phyloP scores from a whole-genome alignment of 1,140 invertebrate species.

The Ostrea denselamellosa region DNA sequence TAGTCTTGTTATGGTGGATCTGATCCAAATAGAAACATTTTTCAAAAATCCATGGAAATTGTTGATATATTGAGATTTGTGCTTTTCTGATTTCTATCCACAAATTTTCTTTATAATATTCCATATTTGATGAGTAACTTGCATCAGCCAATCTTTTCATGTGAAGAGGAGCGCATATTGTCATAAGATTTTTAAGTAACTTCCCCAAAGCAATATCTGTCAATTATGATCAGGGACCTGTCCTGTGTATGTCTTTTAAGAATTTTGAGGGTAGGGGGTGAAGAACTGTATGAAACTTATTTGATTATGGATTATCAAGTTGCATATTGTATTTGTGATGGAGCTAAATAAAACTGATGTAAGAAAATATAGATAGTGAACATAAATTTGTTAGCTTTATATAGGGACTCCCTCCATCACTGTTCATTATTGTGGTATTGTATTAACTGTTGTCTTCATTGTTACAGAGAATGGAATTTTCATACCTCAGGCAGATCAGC shows the following conservation, averaged over 20 bases:
- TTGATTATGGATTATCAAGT: not conserved
- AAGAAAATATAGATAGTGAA: not conserved
- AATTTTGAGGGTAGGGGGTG: not conserved
- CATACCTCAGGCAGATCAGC: slow-evolving; percentile 82
- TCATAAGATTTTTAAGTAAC: not conserved
- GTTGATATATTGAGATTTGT: no score
- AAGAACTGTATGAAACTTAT: not conserved
- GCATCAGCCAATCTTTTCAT: no score
- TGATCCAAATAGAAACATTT: not conserved
- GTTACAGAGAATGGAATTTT: slow-evolving; percentile 52
- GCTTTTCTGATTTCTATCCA: no score
- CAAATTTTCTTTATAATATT: no score
- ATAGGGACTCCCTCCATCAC: not conserved
- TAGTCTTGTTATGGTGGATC: not conserved
- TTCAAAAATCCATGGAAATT: not conserved
- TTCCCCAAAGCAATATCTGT: not conserved
- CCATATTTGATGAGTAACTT: no score
- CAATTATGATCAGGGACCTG: not conserved
- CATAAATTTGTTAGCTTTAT: not conserved
- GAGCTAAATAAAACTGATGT: not conserved
- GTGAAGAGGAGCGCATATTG: no score
- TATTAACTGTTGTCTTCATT: not conserved
- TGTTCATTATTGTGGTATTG: not conserved
- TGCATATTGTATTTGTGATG: not conserved
- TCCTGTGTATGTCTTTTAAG: not conserved